Base-by-base conservation (phyloP, 1,140 invertebrate genomes). In the Teleopsis dalmanni region DNA sequence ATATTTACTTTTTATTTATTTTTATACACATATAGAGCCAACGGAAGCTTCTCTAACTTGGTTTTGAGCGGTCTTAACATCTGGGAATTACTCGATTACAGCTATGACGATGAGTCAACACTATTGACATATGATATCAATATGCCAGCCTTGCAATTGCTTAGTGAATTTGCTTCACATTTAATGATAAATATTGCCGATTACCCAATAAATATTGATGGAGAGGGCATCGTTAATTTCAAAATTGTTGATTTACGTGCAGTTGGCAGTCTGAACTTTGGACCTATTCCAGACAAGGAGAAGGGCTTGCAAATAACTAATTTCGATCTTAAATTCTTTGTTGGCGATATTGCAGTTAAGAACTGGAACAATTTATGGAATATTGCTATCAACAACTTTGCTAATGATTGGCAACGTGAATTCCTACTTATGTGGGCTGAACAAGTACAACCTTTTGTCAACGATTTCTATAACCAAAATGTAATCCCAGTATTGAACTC, bases 311-410 rank as follows among this genome's bases (percentile, higher is more conserved):
- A 52, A n/a, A 38, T 64, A 3, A 41, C 48, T 7, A 40, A 63
- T 27, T 44, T 55, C 16, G 37, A 58, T 37, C 40, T 57, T 33
- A 43, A 56, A 3, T 51, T 64, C 23, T 65, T 53, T 19, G 10
- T 65, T 48, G 57, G 49, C 3, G 54, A 55, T 18, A 40, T 54
- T 1, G 38, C 38, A 6, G 25, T 55, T 2, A 53, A 64, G 21
- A 64, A 59, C 51, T 61, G 62, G 62, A 60, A 64, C 41, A 37
- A 48, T 1, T 31, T 63, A 22, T 56, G 51, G 60, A 48, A 52
- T 36, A 58, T 63, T 40, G 44, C 62, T 1, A 29, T 27, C 35
- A 64, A 64, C 51, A 54, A 59, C 19, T 59, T 59, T 16, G 42
- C 31, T 14, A 61, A 65, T 26, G 14, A 35, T 2, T 47, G 13